Evolutionary conservation across 2,113 vertebrate species (phyloP), one percentile per base, ranked within the genome.

Genomic region (Saguinus imperator): DNA sequence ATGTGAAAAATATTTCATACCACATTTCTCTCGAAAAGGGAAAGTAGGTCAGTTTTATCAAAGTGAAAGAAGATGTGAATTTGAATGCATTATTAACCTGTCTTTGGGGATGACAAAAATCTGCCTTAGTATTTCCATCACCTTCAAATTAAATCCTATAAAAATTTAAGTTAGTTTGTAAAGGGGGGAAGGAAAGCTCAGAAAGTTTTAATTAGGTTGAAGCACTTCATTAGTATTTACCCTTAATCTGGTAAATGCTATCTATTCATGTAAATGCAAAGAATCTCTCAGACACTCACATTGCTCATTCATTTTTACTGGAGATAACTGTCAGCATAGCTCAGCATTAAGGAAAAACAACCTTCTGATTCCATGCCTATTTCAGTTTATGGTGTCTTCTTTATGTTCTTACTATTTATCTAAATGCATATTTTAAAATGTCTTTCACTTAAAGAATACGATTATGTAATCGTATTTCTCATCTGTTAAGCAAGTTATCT

Each of bases 1-100:
- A 97, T 87, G 87, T 58, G 81, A 94, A 93, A 66, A 77, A 75
- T 96, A 96, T 97, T 98, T 97, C 94, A 97, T 92, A 92, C 95
- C 91, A 97, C 95, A 90, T 40, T 98, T 96, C 75, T 98, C 94
- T 92, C 72, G 18, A 32, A 64, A 90, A 66, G 82, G 93, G 82
- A 97, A 98, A 98, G 85, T 98, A 98, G 98, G 97, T 96, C 98
- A 97, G 61, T 98, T 98, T 97, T 97, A 97, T 89, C 94, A 93
- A 92, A 87, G 73, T 88, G 76, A 95, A 97, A 96, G 97, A 93
- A 1, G 7, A 97, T 95, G 48, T 0, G 1, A 97, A 98, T 94
- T 94, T 55, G 95, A 94, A 97, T 98, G 89, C 76, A 97, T 98
- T 98, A 98, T 97, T 98, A 98, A 98, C 96, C 91, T 98, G 79